These are phyloP conservation scores for Eubucco bourcierii DNA, from an alignment of 2,113 vertebrate genomes.

Conservation along the genomic window DNA sequence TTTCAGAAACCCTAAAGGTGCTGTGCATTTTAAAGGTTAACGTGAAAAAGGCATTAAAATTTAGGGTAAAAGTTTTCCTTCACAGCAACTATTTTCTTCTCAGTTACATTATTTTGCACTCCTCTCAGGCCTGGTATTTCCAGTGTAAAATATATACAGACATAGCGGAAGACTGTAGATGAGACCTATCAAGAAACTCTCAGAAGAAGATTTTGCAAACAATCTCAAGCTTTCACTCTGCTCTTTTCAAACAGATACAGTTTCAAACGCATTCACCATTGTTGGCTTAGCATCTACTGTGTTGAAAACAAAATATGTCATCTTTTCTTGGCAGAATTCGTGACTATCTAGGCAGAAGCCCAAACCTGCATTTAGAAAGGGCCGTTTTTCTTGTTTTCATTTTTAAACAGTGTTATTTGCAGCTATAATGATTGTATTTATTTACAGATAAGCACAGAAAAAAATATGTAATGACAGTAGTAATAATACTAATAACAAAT, in stretches of 20 bases:
- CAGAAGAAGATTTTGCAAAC: background rate
- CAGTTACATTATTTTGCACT: background rate
- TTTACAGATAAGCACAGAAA: background rate
- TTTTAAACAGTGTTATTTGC: constrained; percentile 32
- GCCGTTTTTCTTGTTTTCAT: background rate
- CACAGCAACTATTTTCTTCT: background rate
- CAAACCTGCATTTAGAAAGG: background rate
- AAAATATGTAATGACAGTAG: background rate
- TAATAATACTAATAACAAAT: too few relatives aligned
- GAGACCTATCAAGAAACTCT: background rate
- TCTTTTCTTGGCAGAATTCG: constrained; percentile 7
- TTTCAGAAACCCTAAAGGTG: background rate
- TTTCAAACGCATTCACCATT: background rate
- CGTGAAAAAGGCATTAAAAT: background rate
- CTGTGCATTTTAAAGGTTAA: background rate
- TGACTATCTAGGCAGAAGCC: background rate
- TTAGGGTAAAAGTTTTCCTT: background rate
- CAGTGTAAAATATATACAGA: background rate
- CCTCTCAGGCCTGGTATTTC: background rate
- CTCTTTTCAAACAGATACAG: background rate
- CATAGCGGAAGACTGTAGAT: background rate
- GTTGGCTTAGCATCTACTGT: background rate
- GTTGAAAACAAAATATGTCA: constrained; percentile 18
- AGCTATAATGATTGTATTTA: background rate
- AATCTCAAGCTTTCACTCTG: background rate